These are phyloP conservation scores for Sigmodon hispidus DNA, from an alignment of 2,113 vertebrate species.

Conservation along the genomic window DNA sequence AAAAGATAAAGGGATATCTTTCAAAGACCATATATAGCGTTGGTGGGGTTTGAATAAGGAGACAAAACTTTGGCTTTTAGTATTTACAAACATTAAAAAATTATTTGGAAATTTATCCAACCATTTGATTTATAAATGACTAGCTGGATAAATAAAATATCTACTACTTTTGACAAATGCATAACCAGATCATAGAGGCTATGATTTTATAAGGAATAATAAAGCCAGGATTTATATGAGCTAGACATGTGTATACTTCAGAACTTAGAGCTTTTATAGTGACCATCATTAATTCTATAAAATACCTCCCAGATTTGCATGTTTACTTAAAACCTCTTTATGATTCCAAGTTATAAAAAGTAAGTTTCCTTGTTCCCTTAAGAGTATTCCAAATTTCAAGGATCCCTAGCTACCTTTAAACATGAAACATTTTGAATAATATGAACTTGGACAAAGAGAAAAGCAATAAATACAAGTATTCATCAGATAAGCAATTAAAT, in stretches of 20 bases:
- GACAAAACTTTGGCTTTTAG: neutral
- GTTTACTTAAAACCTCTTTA: constrained; percentile 20
- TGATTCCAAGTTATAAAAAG: constrained; percentile 27
- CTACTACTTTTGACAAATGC: neutral
- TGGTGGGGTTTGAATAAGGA: neutral
- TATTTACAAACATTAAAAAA: neutral
- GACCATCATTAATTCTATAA: constrained; percentile 17
- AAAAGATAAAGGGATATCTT: neutral
- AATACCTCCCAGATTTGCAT: neutral
- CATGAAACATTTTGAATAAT: neutral
- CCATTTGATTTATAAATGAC: neutral
- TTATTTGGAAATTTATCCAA: neutral
- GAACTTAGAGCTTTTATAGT: constrained; percentile 31
- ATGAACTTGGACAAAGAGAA: neutral
- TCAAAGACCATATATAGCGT: neutral
- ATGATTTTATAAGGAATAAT: constrained; percentile 36
- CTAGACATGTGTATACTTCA: neutral
- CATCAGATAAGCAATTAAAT: neutral
- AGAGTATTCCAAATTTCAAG: neutral
- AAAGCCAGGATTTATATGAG: constrained; percentile 48
- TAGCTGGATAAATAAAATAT: constrained; percentile 21
- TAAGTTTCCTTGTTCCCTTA: neutral
- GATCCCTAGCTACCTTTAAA: neutral
- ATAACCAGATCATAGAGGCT: neutral
- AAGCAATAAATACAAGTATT: neutral